These are phyloP conservation scores for Laupala kohalensis DNA, from an alignment of 1,140 invertebrate species.

Conservation along the genomic window DNA sequence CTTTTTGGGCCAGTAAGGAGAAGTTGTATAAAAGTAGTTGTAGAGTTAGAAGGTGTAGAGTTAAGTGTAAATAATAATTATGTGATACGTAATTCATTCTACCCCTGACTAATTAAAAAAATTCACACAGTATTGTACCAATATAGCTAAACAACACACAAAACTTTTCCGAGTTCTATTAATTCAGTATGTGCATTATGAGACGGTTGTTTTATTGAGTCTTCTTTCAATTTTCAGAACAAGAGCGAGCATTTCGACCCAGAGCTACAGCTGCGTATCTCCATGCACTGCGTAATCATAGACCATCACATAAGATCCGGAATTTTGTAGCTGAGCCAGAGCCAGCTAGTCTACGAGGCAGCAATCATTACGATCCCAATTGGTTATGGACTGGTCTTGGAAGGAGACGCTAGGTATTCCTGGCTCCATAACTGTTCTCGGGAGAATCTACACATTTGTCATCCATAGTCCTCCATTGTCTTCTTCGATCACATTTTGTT, in stretches of 20 bases:
- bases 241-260: slow-evolving; percentile 16
- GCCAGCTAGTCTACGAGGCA: slow-evolving; percentile 16
- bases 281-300: slow-evolving; percentile 18
- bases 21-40: no score
- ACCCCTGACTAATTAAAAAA: no score
- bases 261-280: slow-evolving; percentile 19
- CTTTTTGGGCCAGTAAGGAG: no score
- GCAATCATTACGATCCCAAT: slow-evolving; percentile 20
- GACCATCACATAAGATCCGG: slow-evolving; percentile 21
- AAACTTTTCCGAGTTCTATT: no score
- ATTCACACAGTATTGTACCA: no score
- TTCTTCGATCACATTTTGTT: not conserved
- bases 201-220: no score
- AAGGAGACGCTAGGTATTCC: slow-evolving; percentile 13
- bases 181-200: not conserved
- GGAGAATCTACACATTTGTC: not conserved
- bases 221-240: slow-evolving; percentile 15
- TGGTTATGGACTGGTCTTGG: slow-evolving; percentile 21
- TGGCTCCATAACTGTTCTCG: not conserved
- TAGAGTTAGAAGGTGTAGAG: no score
- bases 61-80: no score
- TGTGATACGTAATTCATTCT: no score
- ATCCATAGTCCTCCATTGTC: not conserved
- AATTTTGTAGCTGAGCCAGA: slow-evolving; percentile 20
- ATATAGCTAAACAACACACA: no score